phyloP scores from a whole-genome alignment of 2,888 invertebrate genomes.

The Nomada ferruginata region DNA sequence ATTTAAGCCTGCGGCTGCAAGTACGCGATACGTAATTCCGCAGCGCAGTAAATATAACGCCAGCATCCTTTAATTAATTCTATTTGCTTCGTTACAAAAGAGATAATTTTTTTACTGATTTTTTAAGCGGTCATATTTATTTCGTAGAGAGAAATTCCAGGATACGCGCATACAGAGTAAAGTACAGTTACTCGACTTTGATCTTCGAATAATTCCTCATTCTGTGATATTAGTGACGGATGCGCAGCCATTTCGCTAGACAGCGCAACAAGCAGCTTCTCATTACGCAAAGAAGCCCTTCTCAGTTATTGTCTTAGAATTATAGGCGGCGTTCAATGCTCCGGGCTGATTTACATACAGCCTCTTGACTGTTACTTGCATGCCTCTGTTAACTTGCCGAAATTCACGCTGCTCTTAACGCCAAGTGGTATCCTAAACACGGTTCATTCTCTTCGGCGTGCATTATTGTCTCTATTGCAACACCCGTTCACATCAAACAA shows the following conservation, averaged over 20 bases:
- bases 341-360: slow-evolving; percentile 44
- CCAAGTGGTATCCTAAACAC: neutral
- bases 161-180: slow-evolving; percentile 33
- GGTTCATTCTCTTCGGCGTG: neutral
- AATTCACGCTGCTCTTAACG: slow-evolving; percentile 35
- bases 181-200: slow-evolving; percentile 50
- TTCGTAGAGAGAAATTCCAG: slow-evolving; percentile 24
- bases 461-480: neutral
- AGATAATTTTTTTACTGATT: neutral
- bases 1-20: slow-evolving; percentile 1
- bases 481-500: neutral
- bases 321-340: slow-evolving; percentile 26
- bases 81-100: neutral
- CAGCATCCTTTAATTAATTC: neutral
- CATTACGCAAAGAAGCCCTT: slow-evolving; percentile 52
- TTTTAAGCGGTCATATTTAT: slow-evolving; percentile 24
- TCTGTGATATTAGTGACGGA: slow-evolving; percentile 38
- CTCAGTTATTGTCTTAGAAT: slow-evolving; percentile 49
- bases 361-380: slow-evolving; percentile 33
- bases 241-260: slow-evolving; percentile 26
- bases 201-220: slow-evolving; percentile 56
- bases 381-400: neutral
- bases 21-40: no score
- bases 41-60: no score
- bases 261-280: slow-evolving; percentile 52